Percentiles rank a stretch among this genome's conserved stretches.
Evolutionary conservation across 2,888 invertebrate genomes (phyloP).

Genomic region (Adineta ricciae): DNA sequence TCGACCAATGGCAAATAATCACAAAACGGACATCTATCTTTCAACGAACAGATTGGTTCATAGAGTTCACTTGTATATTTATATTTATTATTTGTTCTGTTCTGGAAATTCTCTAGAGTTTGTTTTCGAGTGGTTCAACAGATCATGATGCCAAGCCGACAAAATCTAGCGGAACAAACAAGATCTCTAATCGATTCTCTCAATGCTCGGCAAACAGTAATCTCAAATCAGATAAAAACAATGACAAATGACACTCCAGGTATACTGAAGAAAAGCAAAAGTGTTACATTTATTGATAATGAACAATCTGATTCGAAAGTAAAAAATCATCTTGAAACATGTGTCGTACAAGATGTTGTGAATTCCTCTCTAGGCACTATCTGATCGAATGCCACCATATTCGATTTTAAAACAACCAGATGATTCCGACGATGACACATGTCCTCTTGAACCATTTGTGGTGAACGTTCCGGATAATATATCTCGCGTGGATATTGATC

Average conservation of each 20-base stretch:
- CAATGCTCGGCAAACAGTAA: background rate
- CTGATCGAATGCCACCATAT: background rate
- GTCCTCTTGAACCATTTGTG: background rate
- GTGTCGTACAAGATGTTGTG: background rate
- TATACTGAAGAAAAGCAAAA: background rate
- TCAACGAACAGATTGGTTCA: background rate
- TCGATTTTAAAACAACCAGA: background rate
- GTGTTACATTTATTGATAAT: background rate
- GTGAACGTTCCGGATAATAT: background rate
- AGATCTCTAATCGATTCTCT: background rate
- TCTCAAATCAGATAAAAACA: background rate
- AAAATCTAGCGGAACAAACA: background rate
- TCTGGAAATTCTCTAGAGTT: background rate
- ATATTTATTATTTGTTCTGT: slow-evolving; percentile 8
- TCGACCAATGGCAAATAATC: background rate
- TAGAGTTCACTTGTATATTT: background rate
- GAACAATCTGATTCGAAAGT: background rate
- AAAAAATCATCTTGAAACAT: background rate
- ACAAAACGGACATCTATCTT: background rate
- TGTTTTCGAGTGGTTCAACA: background rate
- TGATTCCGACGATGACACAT: background rate
- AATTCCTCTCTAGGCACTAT: background rate
- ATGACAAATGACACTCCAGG: background rate
- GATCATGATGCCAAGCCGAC: background rate
- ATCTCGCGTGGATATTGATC: background rate